Evolutionary conservation across 2,113 vertebrate genomes (phyloP), one percentile per base, ranked within the genome.

Genomic region (Cyrtonyx montezumae): DNA sequence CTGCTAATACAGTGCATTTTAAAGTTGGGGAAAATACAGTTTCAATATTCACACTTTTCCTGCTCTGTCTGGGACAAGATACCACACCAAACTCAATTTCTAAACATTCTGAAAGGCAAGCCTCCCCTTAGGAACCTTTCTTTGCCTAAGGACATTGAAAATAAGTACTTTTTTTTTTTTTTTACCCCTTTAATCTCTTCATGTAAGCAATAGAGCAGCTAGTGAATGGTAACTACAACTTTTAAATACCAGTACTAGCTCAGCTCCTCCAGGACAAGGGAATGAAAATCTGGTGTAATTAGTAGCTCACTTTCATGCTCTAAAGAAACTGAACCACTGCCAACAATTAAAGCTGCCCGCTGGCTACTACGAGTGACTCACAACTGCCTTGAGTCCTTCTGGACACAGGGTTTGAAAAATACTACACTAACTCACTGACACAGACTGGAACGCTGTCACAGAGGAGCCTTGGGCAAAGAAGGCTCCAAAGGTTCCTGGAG

Each of bases 101-200:
- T 94, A 93, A 88, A 91, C 65, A 85, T 90, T 84, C 55, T 59
- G 93, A 95, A 95, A 93, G 92, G 92, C 91, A 93, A 95, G 40
- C 25, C 92, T 95, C 92, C 92, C 92, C 90, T 80, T n/a, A 83
- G 76, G 92, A 92, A 90, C 82, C 85, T 83, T 80, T 55, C 70
- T 74, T 63, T 90, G 83, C 92, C 80, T 88, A 90, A 85, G 89
- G 66, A 85, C 87, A 93, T 87, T 66, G 15, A 89, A 94, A 95
- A 87, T 7, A 90, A 73, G 25, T 34, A 14, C 45, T 58, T 58
- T 15, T 22, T 71, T 91, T 91, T 65, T 23, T 70, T 90, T 92
- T 83, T 49, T 63, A n/a, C 21, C 36, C 58, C 15, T 51, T 80
- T 69, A 63, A 48, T 55, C 32, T 70, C 34, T 43, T 45, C 51